These are phyloP conservation scores for Ormia ochracea DNA, from an alignment of 2,888 invertebrate genomes.

Conservation along the genomic window DNA sequence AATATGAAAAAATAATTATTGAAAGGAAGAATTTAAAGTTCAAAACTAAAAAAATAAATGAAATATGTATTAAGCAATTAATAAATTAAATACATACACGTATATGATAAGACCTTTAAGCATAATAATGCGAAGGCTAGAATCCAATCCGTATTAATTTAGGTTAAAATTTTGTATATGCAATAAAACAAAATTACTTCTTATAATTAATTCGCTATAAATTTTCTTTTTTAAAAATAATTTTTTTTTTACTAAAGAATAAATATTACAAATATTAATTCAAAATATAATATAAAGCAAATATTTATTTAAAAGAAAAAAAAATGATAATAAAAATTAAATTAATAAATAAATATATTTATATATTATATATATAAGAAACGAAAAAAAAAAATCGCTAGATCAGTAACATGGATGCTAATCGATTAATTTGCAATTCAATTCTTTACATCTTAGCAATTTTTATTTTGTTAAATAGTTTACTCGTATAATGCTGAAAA, in stretches of 20 bases:
- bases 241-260: neutral
- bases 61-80: slow-evolving; percentile 27
- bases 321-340: neutral
- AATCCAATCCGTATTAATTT: slow-evolving; percentile 5
- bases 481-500: too few species aligned
- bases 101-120: slow-evolving; percentile 22
- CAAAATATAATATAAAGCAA: slow-evolving; percentile 5
- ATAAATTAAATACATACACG: neutral
- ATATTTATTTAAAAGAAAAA: slow-evolving; percentile 5
- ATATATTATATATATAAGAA: neutral
- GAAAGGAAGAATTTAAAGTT: slow-evolving; percentile 58
- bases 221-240: neutral
- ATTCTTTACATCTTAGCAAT: too few species aligned
- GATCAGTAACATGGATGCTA: too few species aligned
- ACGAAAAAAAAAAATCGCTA: too few species aligned
- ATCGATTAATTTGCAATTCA: too few species aligned
- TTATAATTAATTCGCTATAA: neutral
- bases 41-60: slow-evolving; percentile 47
- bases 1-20: slow-evolving; percentile 15
- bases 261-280: neutral
- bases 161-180: slow-evolving; percentile 9
- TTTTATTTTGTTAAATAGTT: too few species aligned
- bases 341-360: neutral
- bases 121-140: neutral
- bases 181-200: neutral